Evolutionary conservation across 2,797 vertebrate species (phyloP).

Genomic region (Lacerta bilineata): DNA sequence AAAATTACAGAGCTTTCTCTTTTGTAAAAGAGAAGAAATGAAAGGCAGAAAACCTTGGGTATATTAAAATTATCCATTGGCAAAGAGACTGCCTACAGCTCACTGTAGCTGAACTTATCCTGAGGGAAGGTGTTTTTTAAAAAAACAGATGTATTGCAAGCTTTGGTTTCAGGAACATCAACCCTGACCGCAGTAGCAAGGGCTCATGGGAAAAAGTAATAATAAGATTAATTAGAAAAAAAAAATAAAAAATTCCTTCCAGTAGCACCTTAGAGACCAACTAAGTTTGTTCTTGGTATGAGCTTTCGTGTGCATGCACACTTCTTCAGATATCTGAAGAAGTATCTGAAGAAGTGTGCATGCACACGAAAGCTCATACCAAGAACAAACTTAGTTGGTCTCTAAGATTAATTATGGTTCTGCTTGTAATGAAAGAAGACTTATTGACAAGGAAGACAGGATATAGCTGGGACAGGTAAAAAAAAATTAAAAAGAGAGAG

Average conservation of each 20-base stretch:
- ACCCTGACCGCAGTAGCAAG: not conserved
- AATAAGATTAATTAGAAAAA: conserved; percentile 22
- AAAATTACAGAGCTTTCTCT: not conserved
- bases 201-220: not conserved
- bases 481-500: conserved; percentile 11
- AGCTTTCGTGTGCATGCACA: no score
- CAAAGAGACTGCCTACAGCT: not conserved
- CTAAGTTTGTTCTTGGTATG: no score
- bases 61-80: conserved; percentile 19
- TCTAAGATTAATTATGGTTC: conserved; percentile 12
- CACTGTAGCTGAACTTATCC: not conserved
- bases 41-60: conserved; percentile 17
- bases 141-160: not conserved
- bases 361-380: no score
- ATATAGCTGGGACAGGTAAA: conserved; percentile 11
- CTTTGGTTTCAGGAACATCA: not conserved
- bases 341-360: no score
- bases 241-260: no score
- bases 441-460: conserved; percentile 34
- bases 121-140: not conserved
- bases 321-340: no score
- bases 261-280: no score
- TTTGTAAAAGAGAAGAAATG: conserved; percentile 19
- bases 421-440: not conserved
- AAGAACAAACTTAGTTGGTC: no score